These are phyloP conservation scores for Eupithecia inturbata DNA, from an alignment of 2,888 invertebrate species.

Conservation along the genomic window DNA sequence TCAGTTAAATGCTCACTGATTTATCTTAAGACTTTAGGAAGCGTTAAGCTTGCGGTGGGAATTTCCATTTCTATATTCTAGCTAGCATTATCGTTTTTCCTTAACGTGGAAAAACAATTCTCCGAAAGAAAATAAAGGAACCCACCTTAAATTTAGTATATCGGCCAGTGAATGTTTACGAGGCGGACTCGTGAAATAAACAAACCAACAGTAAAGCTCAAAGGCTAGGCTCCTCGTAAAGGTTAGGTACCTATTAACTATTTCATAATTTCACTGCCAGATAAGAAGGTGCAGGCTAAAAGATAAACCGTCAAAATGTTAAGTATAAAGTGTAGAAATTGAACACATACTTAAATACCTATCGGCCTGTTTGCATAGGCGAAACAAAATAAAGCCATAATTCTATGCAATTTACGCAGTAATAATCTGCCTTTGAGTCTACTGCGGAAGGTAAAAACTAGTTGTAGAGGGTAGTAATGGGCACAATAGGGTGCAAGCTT, in stretches of 20 bases:
- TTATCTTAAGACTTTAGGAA: not conserved
- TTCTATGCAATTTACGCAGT: slow-evolving; percentile 27
- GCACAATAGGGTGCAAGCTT: slow-evolving; percentile 69
- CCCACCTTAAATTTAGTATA: slow-evolving; percentile 75
- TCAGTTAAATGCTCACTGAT: slow-evolving; percentile 4
- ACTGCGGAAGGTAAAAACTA: slow-evolving; percentile 62
- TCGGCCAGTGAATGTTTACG: slow-evolving; percentile 78
- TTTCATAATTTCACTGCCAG: slow-evolving; percentile 67
- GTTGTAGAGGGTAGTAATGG: slow-evolving; percentile 67
- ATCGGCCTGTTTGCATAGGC: slow-evolving; percentile 13
- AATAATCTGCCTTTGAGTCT: slow-evolving; percentile 39
- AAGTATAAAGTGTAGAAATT: slow-evolving; percentile 13
- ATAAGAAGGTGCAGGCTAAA: slow-evolving; percentile 43
- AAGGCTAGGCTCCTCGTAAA: slow-evolving; percentile 71
- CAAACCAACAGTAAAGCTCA: slow-evolving; percentile 76
- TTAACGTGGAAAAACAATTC: slow-evolving; percentile 57
- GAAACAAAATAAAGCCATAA: slow-evolving; percentile 38
- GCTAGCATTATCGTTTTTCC: slow-evolving; percentile 37
- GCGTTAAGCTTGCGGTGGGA: not conserved
- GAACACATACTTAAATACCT: slow-evolving; percentile 7
- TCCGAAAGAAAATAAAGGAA: slow-evolving; percentile 69
- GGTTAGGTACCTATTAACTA: slow-evolving; percentile 65
- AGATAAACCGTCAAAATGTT: slow-evolving; percentile 10
- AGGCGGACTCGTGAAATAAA: slow-evolving; percentile 77
- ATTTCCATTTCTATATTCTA: not conserved